Base-by-base conservation (phyloP, 1,140 invertebrate species). In the Halesus radiatus region DNA sequence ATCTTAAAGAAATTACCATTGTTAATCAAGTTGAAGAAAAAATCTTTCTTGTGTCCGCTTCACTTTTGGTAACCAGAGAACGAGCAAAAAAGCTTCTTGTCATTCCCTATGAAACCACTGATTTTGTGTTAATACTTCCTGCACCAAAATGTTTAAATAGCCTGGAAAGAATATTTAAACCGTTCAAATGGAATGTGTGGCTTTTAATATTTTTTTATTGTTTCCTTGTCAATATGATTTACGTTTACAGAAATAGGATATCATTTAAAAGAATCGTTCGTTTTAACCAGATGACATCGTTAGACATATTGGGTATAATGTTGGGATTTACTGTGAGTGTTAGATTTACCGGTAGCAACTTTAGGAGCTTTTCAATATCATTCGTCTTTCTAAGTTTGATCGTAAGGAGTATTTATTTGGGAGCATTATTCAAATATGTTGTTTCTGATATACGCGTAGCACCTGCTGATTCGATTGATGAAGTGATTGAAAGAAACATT, bases 231-330 rank as follows among this genome's bases (percentile, higher is more conserved):
- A 32, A 32, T 7, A 5, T 32, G 6, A 5, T 32, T 7, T 32
- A 5, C 32, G 32, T 3, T 32, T 32, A 32, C 32, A 32, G 32
- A 32, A 3, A 32, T 32, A 32, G 7, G 32, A 32, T 32, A 7
- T 32, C 7, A 32, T 7, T 6, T 7, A 32, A 7, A 32, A 32
- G 32, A 32, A 32, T 6, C 32, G 7, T 5, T 3, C 32, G 32
- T 6, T 3, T 52, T 20, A 52, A 37, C 23, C 23, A 72, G 20
- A 32, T 74, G 3, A 56, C 15, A 6, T n/a, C 22, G 4, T 16
- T 74, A 10, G 72, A 74, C 23, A 29, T 74, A 2, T 15, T 56
- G 29, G 72, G n/a, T n/a, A n/a, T n/a, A n/a, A n/a, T n/a, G n/a
- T n/a, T n/a, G n/a, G n/a, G n/a, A n/a, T n/a, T n/a, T 18, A 0